phyloP scores from a whole-genome alignment of 1,140 invertebrate species.

The Trigoniulus corallinus region DNA sequence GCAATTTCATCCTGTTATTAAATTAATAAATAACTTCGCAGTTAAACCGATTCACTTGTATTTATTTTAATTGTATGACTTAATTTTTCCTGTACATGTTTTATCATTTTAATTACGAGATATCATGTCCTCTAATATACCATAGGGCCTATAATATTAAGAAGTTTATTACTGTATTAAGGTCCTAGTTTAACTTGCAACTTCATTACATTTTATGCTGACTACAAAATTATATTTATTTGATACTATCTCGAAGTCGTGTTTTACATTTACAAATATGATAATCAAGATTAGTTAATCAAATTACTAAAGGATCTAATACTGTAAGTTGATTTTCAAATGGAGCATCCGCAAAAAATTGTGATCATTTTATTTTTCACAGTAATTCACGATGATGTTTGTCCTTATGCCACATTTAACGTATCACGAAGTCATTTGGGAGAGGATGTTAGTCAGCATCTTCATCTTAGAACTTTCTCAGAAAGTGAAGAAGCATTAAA shows the following conservation, averaged over 20 bases:
- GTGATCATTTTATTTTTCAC: neutral
- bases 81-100: too few relatives aligned
- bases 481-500: neutral
- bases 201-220: too few relatives aligned
- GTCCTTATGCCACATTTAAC: slow-evolving; percentile 1
- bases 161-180: too few relatives aligned
- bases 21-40: too few relatives aligned
- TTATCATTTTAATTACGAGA: too few relatives aligned
- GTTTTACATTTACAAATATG: too few relatives aligned
- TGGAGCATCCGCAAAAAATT: neutral
- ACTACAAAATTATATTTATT: neutral
- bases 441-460: neutral
- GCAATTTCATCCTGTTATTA: too few relatives aligned
- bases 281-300: neutral
- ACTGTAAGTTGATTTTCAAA: neutral
- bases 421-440: neutral
- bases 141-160: too few relatives aligned
- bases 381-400: neutral
- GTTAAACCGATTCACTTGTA: too few relatives aligned
- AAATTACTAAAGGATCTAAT: neutral
- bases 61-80: too few relatives aligned
- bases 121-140: too few relatives aligned
- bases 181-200: too few relatives aligned
- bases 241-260: neutral
- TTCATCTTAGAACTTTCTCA: neutral